These are phyloP conservation scores for Nothoprocta perdicaria DNA, from an alignment of 2,113 vertebrate genomes.

Conservation along the genomic window DNA sequence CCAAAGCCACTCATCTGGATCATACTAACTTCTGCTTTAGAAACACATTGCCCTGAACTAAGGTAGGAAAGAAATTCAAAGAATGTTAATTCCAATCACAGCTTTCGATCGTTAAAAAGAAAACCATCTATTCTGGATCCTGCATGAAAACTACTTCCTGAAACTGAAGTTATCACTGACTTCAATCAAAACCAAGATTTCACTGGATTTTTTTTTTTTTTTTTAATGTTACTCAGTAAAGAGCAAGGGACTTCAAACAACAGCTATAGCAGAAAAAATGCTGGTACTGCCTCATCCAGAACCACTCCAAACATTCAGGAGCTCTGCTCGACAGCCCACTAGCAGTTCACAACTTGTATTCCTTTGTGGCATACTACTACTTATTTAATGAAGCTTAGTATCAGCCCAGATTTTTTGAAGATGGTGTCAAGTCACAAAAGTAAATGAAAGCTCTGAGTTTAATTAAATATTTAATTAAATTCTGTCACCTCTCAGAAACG, in stretches of 20 bases:
- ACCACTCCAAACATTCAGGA: not conserved
- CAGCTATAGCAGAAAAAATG: not conserved
- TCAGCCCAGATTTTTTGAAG: not conserved
- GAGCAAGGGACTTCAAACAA: not conserved
- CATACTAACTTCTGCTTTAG: not conserved
- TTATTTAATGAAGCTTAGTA: not conserved
- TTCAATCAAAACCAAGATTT: not conserved
- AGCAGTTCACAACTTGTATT: not conserved
- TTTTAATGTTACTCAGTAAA: not conserved
- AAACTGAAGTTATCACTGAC: not conserved
- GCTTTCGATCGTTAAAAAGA: not conserved
- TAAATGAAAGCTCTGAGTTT: not conserved
- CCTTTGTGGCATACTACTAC: not conserved
- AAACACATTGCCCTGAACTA: not conserved
- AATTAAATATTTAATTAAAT: fast-evolving
- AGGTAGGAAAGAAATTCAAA: not conserved
- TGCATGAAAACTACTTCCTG: not conserved
- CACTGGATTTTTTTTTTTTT: not conserved
- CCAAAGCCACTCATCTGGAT: not conserved
- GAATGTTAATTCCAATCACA: not conserved
- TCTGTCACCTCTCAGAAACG: not conserved
- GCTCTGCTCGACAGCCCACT: not conserved
- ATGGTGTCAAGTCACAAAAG: not conserved
- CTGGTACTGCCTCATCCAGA: not conserved
- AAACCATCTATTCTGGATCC: not conserved